These are phyloP conservation scores for Villa cingulata DNA, from an alignment of 2,888 invertebrate genomes.

Conservation along the genomic window DNA sequence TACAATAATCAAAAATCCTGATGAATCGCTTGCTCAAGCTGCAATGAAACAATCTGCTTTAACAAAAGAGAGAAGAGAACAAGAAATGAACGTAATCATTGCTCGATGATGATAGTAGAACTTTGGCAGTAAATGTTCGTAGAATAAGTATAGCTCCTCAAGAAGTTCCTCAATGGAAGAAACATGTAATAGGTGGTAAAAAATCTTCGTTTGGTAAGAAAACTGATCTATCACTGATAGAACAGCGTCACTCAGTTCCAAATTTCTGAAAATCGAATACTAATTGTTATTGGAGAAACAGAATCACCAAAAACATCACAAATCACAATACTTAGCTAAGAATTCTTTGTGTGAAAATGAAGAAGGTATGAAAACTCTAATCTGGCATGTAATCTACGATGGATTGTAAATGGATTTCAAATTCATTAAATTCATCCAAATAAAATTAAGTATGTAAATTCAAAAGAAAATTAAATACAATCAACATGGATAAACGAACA, in stretches of 20 bases:
- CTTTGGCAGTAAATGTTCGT: slow-evolving; percentile 63
- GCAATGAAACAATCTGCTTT: slow-evolving; percentile 99
- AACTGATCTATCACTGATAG: slow-evolving; percentile 83
- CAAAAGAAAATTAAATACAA: too few species aligned
- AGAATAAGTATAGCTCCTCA: slow-evolving; percentile 72
- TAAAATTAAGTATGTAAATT: too few species aligned
- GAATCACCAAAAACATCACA: slow-evolving; percentile 99
- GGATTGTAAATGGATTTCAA: too few species aligned
- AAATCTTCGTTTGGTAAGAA: slow-evolving; percentile 97
- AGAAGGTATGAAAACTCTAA: too few species aligned
- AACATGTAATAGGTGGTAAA: slow-evolving; percentile 93
- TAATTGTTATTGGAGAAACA: slow-evolving; percentile 98
- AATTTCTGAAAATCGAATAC: slow-evolving; percentile 90
- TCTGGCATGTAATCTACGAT: too few species aligned
- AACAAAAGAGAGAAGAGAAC: slow-evolving; percentile 91
- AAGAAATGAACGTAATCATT: slow-evolving; percentile 97
- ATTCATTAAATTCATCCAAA: too few species aligned
- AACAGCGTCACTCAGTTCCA: slow-evolving; percentile 90
- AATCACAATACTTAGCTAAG: slow-evolving; percentile 96
- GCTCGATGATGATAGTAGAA: slow-evolving; percentile 64
- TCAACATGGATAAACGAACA: too few species aligned
- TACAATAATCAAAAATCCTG: slow-evolving; percentile 94
- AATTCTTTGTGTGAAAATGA: too few species aligned
- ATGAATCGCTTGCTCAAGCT: slow-evolving; percentile 95
- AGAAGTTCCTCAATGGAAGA: slow-evolving; percentile 98